Conservation (phyloP, 2,113 vertebrate species). For the Phaetusa simplex region DNA sequence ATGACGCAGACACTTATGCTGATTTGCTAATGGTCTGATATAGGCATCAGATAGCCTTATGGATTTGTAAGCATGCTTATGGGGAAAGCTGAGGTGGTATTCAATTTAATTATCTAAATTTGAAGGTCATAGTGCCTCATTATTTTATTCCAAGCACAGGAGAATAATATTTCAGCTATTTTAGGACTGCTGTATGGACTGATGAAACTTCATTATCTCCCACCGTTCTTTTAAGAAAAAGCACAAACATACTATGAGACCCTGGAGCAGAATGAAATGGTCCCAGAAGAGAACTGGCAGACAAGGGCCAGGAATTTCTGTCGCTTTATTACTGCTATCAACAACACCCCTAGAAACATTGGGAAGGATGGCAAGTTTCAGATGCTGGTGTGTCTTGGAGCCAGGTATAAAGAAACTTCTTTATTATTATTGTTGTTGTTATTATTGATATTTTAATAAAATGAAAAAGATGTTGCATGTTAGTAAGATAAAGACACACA, state of each 20-base stretch:
- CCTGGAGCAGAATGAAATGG: constrained; percentile 85
- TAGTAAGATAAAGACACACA: neutral
- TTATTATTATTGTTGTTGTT: neutral
- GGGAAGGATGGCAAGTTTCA: constrained; percentile 99
- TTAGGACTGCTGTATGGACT: neutral
- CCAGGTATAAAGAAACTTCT: constrained; percentile 79
- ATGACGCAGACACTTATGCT: neutral
- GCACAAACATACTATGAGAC: constrained; percentile 95
- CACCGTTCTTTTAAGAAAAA: constrained; percentile 84
- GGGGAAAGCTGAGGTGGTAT: neutral
- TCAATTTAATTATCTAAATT: neutral
- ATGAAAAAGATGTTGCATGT: neutral
- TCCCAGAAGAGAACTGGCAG: constrained; percentile 93
- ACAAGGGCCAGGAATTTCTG: constrained; percentile 91
- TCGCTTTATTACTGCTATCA: constrained; percentile 93
- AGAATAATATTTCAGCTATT: neutral
- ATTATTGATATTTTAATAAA: neutral
- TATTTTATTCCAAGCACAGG: neutral
- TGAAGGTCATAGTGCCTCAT: neutral
- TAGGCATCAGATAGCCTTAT: neutral
- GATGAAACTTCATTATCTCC: neutral
- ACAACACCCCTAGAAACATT: constrained; percentile 91
- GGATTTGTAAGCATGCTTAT: neutral
- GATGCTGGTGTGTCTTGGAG: constrained; percentile 97
- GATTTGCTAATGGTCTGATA: neutral